Evolutionary conservation across 2,797 vertebrate genomes (phyloP).

Genomic region (Percopsis omiscomaycus): DNA sequence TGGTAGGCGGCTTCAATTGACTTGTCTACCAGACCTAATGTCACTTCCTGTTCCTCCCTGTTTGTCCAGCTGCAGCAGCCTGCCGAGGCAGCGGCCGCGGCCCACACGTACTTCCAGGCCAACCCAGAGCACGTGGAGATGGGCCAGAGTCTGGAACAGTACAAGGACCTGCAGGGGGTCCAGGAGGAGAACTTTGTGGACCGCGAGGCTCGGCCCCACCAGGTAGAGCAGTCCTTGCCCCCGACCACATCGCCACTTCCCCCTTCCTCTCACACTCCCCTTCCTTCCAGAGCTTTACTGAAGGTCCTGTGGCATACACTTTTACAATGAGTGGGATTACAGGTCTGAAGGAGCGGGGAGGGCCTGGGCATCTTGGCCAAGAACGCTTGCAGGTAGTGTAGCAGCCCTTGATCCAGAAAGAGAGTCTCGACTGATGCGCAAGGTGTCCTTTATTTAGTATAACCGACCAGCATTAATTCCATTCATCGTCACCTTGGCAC

Average conservation of each 20-base stretch:
- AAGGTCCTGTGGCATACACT: no score
- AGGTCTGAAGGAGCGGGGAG: no score
- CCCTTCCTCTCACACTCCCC: background rate
- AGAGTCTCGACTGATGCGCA: no score
- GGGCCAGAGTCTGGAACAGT: constrained; percentile 88
- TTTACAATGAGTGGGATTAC: no score
- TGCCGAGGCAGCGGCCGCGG: constrained; percentile 89
- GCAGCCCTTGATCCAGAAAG: no score
- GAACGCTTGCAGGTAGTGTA: no score
- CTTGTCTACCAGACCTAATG: background rate
- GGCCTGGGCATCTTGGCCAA: no score
- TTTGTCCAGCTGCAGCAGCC: constrained; percentile 83
- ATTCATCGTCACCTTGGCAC: no score
- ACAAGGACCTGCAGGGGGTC: constrained; percentile 77
- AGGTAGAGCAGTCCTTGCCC: constrained; percentile 69
- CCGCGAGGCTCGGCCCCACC: constrained; percentile 84
- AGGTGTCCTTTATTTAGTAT: no score
- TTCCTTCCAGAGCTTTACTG: background rate
- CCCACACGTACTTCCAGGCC: constrained; percentile 95
- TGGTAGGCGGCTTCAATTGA: background rate
- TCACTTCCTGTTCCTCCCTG: background rate
- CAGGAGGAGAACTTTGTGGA: constrained; percentile 81
- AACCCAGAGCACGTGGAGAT: constrained; percentile 97
- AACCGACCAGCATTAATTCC: no score
- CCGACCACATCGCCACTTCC: background rate